Evolutionary conservation across 2,888 invertebrate species (phyloP), one percentile per base, ranked within the genome.

Genomic region (Melikaiella ostensackeni): DNA sequence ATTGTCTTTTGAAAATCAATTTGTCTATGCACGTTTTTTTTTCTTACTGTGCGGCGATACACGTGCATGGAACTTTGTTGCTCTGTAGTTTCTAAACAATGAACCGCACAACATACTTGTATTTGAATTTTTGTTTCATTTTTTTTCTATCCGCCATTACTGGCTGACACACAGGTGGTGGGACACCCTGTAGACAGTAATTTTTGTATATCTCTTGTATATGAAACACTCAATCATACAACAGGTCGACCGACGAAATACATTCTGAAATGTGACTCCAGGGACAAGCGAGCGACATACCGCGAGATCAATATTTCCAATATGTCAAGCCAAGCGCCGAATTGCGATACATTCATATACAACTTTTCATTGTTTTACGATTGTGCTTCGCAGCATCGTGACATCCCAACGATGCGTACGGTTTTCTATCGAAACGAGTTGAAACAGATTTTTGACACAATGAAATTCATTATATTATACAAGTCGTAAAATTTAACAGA

Each of bases 191-290:
- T 30, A 30, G 50, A 70, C 24, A 46, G n/a, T 5, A 50, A 5
- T 70, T 50, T 30, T 70, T 70, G 19, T 50, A n/a, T 46, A 27
- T 50, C 30, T 50, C 46, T 64, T 63, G 62, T 74, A 66, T 64
- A 66, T 75, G 50, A 42, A 66, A 75, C 78, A 81, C 80, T 87
- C 84, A 86, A 85, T 85, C 84, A 87, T 87, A 77, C 80, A 85
- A 85, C 76, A 75, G 80, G 75, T 79, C 79, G 80, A 78, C 81
- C 84, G 87, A 87, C 85, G 86, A 87, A 87, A 86, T 83, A 82
- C 85, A 87, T 84, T 85, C 80, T 79, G 83, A 86, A 87, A 87
- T 86, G 87, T 76, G 82, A 84, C 87, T 82, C 86, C 55, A 9
- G 87, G 83, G 87, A 86, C 77, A 78, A 80, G 77, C 75, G 84